A percentile compares a stretch with the other conserved stretches of the same genome.
These are phyloP conservation scores for Drosophila saltans DNA, from an alignment of 1,140 invertebrate species.

Conservation along the genomic window DNA sequence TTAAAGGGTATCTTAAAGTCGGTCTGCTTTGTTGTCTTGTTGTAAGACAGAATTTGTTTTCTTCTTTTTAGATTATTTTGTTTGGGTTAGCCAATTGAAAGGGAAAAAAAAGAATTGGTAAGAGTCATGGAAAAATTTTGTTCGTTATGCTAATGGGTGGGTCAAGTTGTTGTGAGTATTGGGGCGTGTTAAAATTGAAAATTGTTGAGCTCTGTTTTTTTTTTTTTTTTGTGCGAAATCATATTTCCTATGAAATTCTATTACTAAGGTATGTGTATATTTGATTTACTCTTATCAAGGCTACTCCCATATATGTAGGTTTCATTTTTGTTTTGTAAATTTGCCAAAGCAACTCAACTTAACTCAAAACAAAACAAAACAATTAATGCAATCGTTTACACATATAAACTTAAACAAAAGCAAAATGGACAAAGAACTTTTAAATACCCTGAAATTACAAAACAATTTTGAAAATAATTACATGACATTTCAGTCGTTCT, in stretches of 20 bases:
- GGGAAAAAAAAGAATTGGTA: conserved; percentile 6
- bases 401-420: no score
- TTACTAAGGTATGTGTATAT: neutral
- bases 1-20: neutral
- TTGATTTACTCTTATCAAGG: conserved; percentile 3
- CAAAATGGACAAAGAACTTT: no score
- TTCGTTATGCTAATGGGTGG: conserved; percentile 32
- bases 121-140: conserved; percentile 36
- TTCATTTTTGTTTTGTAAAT: neutral
- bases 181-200: conserved; percentile 1
- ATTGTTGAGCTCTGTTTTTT: neutral
- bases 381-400: conserved; percentile 49
- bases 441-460: no score
- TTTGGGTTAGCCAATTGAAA: conserved; percentile 32
- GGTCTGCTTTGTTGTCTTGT: neutral
- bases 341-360: conserved; percentile 24
- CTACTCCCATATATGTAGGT: neutral
- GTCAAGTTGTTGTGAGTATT: conserved; percentile 24
- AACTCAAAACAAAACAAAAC: conserved; percentile 62
- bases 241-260: conserved; percentile 10
- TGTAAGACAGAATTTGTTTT: neutral
- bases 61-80: conserved; percentile 4
- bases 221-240: conserved; percentile 1
- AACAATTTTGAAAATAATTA: no score
- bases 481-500: no score